These are phyloP conservation scores for Drosophila histrio DNA, from an alignment of 2,888 invertebrate genomes.

Conservation along the genomic window DNA sequence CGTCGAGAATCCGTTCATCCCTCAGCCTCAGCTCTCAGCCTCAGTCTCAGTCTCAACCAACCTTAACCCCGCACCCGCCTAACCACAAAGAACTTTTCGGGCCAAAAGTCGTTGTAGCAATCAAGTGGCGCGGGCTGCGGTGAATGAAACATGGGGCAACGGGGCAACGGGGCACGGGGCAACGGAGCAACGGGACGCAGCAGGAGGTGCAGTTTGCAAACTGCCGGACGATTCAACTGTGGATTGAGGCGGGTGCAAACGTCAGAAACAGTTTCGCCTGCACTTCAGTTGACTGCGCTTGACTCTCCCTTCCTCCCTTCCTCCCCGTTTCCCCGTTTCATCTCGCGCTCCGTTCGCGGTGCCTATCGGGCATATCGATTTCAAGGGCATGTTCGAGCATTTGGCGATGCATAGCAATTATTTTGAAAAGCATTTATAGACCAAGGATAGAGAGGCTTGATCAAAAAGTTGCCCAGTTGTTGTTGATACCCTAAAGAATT, in stretches of 20 bases:
- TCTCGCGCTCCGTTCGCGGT: slow-evolving; percentile 21
- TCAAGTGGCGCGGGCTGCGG: slow-evolving; percentile 52
- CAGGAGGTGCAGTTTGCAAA: slow-evolving; percentile 17
- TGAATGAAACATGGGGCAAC: not conserved
- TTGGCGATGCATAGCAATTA: not conserved
- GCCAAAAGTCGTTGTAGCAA: slow-evolving; percentile 72
- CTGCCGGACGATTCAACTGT: slow-evolving; percentile 18
- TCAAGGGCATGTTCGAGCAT: not conserved
- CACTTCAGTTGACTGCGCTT: slow-evolving; percentile 63
- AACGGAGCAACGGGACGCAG: slow-evolving; percentile 2
- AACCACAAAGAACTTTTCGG: slow-evolving; percentile 75
- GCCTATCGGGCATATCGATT: slow-evolving; percentile 41
- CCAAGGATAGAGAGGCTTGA: not conserved
- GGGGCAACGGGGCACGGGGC: slow-evolving; percentile 1
- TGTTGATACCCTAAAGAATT: not conserved
- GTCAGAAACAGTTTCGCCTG: slow-evolving; percentile 70
- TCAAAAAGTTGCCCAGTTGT: not conserved
- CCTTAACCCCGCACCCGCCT: slow-evolving; percentile 12
- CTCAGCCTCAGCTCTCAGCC: not conserved
- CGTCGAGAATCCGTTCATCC: slow-evolving; percentile 55
- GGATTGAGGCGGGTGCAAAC: slow-evolving; percentile 46
- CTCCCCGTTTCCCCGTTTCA: slow-evolving; percentile 32
- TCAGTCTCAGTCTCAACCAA: not conserved
- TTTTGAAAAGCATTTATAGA: not conserved
- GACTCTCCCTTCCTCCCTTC: slow-evolving; percentile 37